Percentiles rank a stretch among this genome's conserved stretches.
phyloP scores from a whole-genome alignment of 2,113 vertebrate genomes.

The Grallaria varia region DNA sequence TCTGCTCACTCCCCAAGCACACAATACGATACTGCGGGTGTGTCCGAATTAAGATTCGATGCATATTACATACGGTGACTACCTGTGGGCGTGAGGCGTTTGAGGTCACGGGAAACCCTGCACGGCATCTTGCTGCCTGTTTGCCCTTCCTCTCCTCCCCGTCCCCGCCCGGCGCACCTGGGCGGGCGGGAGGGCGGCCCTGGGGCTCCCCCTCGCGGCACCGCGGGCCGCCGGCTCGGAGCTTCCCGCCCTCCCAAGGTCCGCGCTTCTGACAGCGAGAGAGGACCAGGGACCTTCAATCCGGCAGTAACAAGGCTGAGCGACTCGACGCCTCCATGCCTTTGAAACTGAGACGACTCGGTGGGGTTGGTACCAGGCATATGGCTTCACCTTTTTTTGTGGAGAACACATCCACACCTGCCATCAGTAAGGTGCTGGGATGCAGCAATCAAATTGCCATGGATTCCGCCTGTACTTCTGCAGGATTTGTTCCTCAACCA shows the following conservation, averaged over 20 bases:
- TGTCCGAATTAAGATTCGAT: background rate
- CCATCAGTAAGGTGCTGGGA: background rate
- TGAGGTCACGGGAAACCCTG: background rate
- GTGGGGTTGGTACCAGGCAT: background rate
- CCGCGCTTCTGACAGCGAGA: accelerated
- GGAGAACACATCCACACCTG: background rate
- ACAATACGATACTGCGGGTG: background rate
- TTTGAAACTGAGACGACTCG: background rate
- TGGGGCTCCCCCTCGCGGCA: background rate
- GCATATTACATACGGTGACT: accelerated
- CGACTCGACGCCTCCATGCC: accelerated
- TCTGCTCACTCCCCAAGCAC: background rate
- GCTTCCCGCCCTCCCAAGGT: accelerated
- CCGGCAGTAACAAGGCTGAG: accelerated
- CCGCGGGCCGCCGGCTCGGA: accelerated
- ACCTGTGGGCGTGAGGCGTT: background rate
- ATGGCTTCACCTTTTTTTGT: background rate
- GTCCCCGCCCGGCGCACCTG: background rate
- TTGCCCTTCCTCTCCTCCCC: accelerated
- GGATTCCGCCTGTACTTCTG: background rate
- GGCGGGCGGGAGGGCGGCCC: background rate
- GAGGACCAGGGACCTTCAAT: background rate
- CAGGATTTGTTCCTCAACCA: background rate
- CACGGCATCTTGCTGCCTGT: accelerated
- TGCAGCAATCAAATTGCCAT: background rate